Evolutionary conservation across 1,140 invertebrate genomes (phyloP).

Genomic region (Latrodectus geometricus): DNA sequence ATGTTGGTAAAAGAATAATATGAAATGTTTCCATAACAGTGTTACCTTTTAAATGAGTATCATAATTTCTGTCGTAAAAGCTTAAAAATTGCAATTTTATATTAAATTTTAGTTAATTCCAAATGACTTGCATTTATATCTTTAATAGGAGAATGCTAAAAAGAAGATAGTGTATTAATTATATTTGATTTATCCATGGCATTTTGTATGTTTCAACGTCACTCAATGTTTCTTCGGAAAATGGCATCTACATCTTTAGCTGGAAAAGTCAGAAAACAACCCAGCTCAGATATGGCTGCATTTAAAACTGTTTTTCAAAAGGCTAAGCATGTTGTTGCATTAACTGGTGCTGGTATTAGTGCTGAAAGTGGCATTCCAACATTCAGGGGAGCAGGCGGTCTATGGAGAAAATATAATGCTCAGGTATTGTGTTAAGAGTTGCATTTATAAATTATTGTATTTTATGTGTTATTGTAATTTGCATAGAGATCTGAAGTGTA

Average conservation of each 20-base stretch:
- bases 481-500: too few species aligned
- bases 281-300: conserved; percentile 70
- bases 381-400: conserved; percentile 81
- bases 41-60: too few species aligned
- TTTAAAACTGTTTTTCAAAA: conserved; percentile 74
- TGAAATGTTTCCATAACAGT: too few species aligned
- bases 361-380: conserved; percentile 86
- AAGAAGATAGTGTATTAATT: conserved; percentile 29
- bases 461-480: too few species aligned
- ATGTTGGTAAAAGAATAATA: too few species aligned
- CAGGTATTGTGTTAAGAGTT: conserved; percentile 64
- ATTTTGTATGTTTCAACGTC: conserved; percentile 47
- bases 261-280: conserved; percentile 60
- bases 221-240: conserved; percentile 41
- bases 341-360: conserved; percentile 83
- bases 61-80: too few species aligned
- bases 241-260: conserved; percentile 40
- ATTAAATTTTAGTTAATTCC: too few species aligned
- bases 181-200: conserved; percentile 25
- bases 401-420: conserved; percentile 81
- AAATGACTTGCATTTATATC: neutral
- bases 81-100: too few species aligned
- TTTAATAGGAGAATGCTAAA: conserved; percentile 28
- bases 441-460: too few species aligned
- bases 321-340: conserved; percentile 75